Evolutionary conservation across 2,888 invertebrate species (phyloP).

Genomic region (Andrena hattorfiana): DNA sequence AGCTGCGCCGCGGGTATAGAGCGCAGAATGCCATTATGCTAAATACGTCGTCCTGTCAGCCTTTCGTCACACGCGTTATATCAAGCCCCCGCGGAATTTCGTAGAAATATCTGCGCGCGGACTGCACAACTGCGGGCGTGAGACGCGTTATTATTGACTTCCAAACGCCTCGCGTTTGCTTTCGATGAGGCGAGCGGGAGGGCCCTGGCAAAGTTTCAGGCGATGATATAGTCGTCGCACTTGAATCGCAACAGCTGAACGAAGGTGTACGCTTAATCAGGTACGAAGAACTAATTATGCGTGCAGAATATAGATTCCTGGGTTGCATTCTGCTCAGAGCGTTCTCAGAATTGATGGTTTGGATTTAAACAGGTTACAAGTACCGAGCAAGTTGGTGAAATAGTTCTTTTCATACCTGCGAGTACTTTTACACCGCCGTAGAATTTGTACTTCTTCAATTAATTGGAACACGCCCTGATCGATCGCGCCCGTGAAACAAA

Average conservation of each 20-base stretch:
- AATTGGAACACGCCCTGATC: background rate
- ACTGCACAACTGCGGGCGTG: background rate
- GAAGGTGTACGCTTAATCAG: background rate
- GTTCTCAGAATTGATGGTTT: too few species aligned
- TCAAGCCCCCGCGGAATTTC: conserved; percentile 13
- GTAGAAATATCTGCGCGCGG: conserved; percentile 1
- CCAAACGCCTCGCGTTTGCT: background rate
- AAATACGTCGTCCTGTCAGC: conserved; percentile 23
- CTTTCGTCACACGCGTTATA: background rate
- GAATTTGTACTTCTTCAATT: background rate
- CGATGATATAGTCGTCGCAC: background rate
- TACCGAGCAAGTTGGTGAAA: background rate
- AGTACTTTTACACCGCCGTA: background rate
- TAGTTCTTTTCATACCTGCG: background rate
- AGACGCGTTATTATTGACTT: background rate
- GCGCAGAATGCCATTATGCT: conserved; percentile 45
- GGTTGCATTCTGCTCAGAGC: too few species aligned
- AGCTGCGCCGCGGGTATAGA: conserved; percentile 11
- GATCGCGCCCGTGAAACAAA: conserved; percentile 19
- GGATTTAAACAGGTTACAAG: too few species aligned
- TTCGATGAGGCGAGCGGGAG: background rate
- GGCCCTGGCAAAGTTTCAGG: background rate
- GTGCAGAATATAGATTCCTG: too few species aligned
- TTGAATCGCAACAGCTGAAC: background rate
- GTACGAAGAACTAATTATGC: too few species aligned